Evolutionary conservation across 2,797 vertebrate species (phyloP), one percentile per base, ranked within the genome.

Genomic region (Gymnoscopelus microlampas): DNA sequence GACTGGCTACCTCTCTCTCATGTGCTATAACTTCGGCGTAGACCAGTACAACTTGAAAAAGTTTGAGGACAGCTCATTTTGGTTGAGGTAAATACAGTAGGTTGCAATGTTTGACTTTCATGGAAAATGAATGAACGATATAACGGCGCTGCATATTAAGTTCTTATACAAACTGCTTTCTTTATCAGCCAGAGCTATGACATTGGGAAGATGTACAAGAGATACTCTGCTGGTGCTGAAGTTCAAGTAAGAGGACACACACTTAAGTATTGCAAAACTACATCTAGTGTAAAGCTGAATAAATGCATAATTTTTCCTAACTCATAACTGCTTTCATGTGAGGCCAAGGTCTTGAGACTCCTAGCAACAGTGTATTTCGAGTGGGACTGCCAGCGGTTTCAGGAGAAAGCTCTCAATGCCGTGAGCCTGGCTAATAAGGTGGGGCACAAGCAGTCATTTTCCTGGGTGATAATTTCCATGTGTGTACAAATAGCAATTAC

Each of bases 21-120:
- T 97, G 78, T 98, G 96, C 85, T 98, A 97, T 84, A 99, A 97
- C 85, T 97, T 98, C 84, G 97, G 97, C 80, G 76, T 97, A 61
- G 94, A 97, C 61, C 87, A 90, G 3, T 94, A 95, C 71, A 90
- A 93, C 78, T 3, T 80, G 74, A 93, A 88, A 85, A 94, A 87
- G 60, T 95, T 93, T 82, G 95, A 97, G 70, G 94, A 97, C 70
- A 96, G 95, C 76, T 89, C 88, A 60, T 95, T 96, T 87, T 99
- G 98, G 97, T 89, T 99, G 82, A 95, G 97, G 98, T n/a, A n/a
- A n/a, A n/a, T n/a, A n/a, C n/a, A n/a, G n/a, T 77, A 65, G 53
- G 61, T 70, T 10, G 53, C 29, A n/a, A 57, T 58, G 47, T 24
- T 47, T 29, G 66, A 67, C 75, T 24, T 55, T 11, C 35, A 69